phyloP scores from a whole-genome alignment of 2,113 vertebrate genomes.

The Lepus europaeus region DNA sequence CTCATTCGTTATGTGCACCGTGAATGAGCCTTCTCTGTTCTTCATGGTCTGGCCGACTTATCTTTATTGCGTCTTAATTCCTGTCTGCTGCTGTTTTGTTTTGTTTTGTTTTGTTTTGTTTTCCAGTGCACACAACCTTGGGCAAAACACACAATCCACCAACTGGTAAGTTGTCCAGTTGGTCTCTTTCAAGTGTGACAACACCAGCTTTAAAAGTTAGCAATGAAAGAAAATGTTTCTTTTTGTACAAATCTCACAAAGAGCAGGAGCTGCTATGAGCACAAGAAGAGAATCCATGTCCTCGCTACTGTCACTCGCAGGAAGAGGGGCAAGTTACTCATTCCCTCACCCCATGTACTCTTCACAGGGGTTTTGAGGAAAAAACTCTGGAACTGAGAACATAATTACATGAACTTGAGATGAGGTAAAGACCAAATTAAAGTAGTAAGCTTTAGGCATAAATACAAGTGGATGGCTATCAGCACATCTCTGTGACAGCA shows the following conservation, averaged over 20 bases:
- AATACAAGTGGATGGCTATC: slow-evolving; percentile 57
- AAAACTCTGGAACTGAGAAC: slow-evolving; percentile 8
- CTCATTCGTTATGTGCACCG: neutral
- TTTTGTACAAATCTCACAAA: neutral
- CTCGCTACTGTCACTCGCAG: neutral
- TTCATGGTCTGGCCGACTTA: fast-evolving
- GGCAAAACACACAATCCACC: neutral
- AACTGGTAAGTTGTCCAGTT: neutral
- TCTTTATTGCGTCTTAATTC: neutral
- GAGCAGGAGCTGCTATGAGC: neutral
- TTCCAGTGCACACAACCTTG: neutral
- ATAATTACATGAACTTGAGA: slow-evolving; percentile 72
- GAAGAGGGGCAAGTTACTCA: neutral
- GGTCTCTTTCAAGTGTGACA: neutral
- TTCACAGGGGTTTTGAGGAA: neutral
- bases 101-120: too few species aligned
- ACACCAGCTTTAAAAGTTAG: neutral
- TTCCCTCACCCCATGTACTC: neutral
- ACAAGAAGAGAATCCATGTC: neutral
- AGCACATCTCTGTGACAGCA: slow-evolving; percentile 7
- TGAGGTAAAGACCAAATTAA: slow-evolving; percentile 54
- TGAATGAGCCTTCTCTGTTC: neutral
- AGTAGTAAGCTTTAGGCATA: slow-evolving; percentile 35
- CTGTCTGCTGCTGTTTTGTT: neutral
- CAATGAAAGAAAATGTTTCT: neutral